phyloP scores from a whole-genome alignment of 2,888 invertebrate genomes.

The Lithophane socia region DNA sequence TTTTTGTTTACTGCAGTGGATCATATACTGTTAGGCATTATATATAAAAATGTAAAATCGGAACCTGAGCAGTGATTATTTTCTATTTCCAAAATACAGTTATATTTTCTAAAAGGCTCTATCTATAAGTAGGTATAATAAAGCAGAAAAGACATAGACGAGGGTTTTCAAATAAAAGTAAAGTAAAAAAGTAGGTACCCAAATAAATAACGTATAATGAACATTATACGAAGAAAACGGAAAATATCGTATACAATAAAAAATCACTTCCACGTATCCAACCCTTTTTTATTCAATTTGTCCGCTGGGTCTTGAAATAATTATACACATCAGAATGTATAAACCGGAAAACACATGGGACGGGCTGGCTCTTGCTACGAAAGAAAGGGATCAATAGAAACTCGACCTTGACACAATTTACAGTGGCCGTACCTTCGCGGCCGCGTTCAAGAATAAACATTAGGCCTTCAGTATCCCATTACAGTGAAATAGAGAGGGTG shows the following conservation, averaged over 20 bases:
- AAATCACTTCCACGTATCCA: conserved; percentile 57
- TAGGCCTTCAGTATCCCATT: conserved; percentile 79
- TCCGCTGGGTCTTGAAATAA: conserved; percentile 69
- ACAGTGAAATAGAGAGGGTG: conserved; percentile 73
- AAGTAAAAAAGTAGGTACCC: not conserved
- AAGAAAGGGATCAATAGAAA: conserved; percentile 88
- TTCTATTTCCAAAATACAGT: too few species aligned
- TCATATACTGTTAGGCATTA: too few species aligned
- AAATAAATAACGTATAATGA: conserved; percentile 24
- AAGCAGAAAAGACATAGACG: not conserved
- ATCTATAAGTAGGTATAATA: not conserved
- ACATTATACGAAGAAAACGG: conserved; percentile 15
- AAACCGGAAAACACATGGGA: conserved; percentile 81
- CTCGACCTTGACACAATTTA: conserved; percentile 89
- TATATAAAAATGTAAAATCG: not conserved
- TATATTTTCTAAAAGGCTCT: not conserved
- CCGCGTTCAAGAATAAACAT: conserved; percentile 85
- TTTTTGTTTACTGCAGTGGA: too few species aligned
- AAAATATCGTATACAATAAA: conserved; percentile 59
- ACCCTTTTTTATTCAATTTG: conserved; percentile 68
- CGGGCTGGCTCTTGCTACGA: conserved; percentile 79
- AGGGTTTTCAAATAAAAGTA: conserved; percentile 15
- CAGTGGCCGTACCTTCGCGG: conserved; percentile 83
- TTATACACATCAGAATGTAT: conserved; percentile 76
- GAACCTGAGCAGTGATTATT: not conserved